phyloP scores from a whole-genome alignment of 2,888 invertebrate species.

The Pasiphila rectangulata region DNA sequence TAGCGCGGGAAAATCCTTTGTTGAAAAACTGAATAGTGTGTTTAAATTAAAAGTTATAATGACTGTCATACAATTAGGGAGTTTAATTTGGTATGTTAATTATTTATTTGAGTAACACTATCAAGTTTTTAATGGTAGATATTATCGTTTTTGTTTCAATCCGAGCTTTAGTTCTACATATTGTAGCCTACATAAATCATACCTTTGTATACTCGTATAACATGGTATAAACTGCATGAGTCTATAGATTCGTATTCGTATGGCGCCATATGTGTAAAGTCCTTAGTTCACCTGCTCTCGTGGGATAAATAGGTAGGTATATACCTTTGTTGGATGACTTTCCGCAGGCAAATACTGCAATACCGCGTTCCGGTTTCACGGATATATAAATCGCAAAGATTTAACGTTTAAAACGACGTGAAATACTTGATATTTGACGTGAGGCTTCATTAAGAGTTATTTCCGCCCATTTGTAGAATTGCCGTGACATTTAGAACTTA shows the following conservation, averaged over 20 bases:
- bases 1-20: no score
- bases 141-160: no score
- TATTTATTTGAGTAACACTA: no score
- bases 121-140: no score
- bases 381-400: neutral
- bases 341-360: constrained; percentile 3
- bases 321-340: neutral
- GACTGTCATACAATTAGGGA: no score
- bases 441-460: neutral
- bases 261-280: neutral
- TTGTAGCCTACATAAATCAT: no score
- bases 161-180: no score
- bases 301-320: neutral
- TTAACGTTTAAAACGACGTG: neutral
- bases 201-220: no score
- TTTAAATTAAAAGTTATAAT: no score
- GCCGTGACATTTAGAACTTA: neutral
- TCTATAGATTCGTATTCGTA: neutral
- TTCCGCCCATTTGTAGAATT: neutral
- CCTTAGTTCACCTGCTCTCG: neutral
- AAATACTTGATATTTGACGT: neutral
- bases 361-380: neutral
- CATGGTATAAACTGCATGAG: no score
- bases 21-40: no score
- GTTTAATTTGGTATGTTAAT: no score